Percentiles rank a stretch among this genome's conserved stretches.
Conservation (phyloP, 2,797 vertebrate species). For the Neosilurus mollespiculum region DNA sequence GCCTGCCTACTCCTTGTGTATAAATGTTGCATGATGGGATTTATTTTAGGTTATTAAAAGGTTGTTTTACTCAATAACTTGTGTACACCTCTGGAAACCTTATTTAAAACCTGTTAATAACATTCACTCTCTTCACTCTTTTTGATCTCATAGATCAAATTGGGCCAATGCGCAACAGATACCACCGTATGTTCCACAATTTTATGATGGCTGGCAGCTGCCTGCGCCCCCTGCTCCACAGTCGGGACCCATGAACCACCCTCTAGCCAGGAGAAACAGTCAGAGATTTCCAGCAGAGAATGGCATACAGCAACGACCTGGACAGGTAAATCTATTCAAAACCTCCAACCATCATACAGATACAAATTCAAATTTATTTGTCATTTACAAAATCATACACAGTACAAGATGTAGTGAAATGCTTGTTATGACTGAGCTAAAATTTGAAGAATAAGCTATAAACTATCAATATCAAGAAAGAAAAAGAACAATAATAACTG, state of each 20-base stretch:
- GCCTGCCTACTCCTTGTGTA: background rate
- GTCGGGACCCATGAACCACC: slow-evolving; percentile 4
- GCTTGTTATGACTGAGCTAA: too few relatives aligned
- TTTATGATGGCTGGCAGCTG: slow-evolving; percentile 78
- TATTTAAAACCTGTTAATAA: background rate
- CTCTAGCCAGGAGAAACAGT: slow-evolving; percentile 41
- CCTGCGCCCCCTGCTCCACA: slow-evolving; percentile 14
- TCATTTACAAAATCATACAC: too few relatives aligned
- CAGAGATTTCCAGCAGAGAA: slow-evolving; percentile 33
- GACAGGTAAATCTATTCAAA: slow-evolving; percentile 51
- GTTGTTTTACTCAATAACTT: background rate
- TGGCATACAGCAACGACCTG: slow-evolving; percentile 25
- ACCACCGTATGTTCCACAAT: slow-evolving; percentile 72
- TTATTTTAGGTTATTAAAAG: background rate
- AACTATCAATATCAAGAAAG: too few relatives aligned
- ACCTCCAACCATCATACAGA: background rate
- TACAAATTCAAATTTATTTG: too few relatives aligned
- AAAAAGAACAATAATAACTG: too few relatives aligned
- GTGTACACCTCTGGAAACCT: background rate
- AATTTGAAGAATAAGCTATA: too few relatives aligned
- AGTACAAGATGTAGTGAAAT: too few relatives aligned
- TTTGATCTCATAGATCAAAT: slow-evolving; percentile 65
- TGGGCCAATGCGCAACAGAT: slow-evolving; percentile 67
- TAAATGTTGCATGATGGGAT: background rate
- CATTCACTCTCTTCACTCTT: background rate